Evolutionary conservation across 2,888 invertebrate genomes (phyloP), one percentile per base, ranked within the genome.

Genomic region (Rhamnusium bicolor): DNA sequence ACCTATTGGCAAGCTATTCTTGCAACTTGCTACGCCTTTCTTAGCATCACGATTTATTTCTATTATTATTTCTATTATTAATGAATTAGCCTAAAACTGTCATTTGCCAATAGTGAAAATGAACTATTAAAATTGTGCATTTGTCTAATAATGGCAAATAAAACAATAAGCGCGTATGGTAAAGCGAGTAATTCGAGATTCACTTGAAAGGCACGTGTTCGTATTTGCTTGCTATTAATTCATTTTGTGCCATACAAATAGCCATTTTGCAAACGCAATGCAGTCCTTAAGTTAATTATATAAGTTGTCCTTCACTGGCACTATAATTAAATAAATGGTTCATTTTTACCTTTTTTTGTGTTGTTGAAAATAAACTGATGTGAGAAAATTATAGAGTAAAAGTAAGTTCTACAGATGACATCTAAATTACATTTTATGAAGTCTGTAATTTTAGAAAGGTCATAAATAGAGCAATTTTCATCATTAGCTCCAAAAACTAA

Each of bases 361-460:
- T n/a, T 16, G 51, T 29, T n/a, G 32, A 29, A 32, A 27, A 16
- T 7, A 58, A 10, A 1, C 18, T 10, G 58, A 32, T 32, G 58
- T 14, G 58, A 32, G 58, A 60, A 60, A 60, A 60, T 60, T 60
- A 60, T 32, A 60, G 18, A 32, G 29, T 32, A 32, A 3, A 10
- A 10, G 18, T 14, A 60, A 29, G 32, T 60, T 40, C 29, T 19
- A 19, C 40, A 60, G 58, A 32, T 60, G 58, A 60, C 58, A 60
- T 60, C 58, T 60, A 60, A 60, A 60, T 32, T 56, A 56, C 12
- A 6, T 60, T 29, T 40, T 14, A 16, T 29, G 18, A 32, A 16
- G 58, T 60, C 27, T 32, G 19, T 32, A 29, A 32, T 61, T 29
- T 61, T 40, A 21, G 18, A 58, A 58, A 58, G 27, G 29, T 2